A percentile compares a stretch with the other conserved stretches of the same genome.
These are phyloP conservation scores for Lasioglossum albipes DNA, from an alignment of 1,140 invertebrate genomes.

Conservation along the genomic window DNA sequence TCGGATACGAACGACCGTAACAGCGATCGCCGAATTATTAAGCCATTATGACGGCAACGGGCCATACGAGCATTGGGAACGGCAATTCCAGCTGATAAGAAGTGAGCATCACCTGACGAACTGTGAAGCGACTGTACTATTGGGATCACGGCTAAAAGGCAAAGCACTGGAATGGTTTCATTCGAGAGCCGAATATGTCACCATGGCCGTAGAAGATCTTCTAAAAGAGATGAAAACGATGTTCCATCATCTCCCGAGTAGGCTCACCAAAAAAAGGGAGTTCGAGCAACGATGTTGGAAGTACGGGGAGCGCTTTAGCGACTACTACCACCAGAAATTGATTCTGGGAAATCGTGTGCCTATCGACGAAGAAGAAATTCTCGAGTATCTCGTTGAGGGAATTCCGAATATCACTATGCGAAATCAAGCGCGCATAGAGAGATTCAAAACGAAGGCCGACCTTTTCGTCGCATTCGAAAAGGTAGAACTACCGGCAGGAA, in stretches of 20 bases:
- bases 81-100: no score
- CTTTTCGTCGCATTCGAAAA: constrained; percentile 3
- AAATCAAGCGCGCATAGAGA: constrained; percentile 2
- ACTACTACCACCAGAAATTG: constrained; percentile 6
- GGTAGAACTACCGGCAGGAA: background rate
- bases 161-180: constrained; percentile 12
- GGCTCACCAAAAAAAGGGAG: background rate
- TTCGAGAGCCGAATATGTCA: background rate
- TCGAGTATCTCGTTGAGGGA: constrained; percentile 7
- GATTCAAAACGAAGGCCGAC: background rate
- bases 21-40: no score
- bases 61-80: no score
- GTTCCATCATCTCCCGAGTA: background rate
- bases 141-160: no score
- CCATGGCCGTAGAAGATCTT: background rate
- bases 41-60: no score
- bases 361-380: background rate
- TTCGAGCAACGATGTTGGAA: constrained; percentile 14
- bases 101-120: no score
- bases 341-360: constrained; percentile 3
- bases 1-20: no score
- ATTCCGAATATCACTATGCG: background rate
- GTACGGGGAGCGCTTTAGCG: background rate
- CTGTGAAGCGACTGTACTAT: no score
- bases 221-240: background rate